Base-by-base conservation (phyloP, 2,888 invertebrate species). In the Lasius platythorax region DNA sequence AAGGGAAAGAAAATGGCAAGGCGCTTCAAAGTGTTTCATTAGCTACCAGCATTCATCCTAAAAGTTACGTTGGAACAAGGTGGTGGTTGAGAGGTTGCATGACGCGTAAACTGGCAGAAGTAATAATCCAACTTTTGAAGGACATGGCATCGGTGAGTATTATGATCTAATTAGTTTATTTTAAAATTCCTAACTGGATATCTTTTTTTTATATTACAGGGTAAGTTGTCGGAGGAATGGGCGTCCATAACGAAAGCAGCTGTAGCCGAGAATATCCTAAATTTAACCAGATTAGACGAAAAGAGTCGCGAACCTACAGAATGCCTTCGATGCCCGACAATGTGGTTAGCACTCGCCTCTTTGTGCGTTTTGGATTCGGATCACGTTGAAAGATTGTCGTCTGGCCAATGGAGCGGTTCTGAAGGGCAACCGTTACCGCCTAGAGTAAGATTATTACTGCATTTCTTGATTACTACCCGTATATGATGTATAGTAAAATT, bases 301-400 rank as follows among this genome's bases (percentile, higher is more conserved):
- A 95, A 96, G 28, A 97, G 97, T 88, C 96, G 99, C 73, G 95
- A 96, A 11, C 98, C 98, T 0, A 96, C 96, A 67, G 96, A 97
- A 88, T 99, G 99, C 94, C 96, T 99, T 67, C 97, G 97, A 90
- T 97, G 97, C 46, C 98, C 99, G 1, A 97, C 98, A 0, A 96
- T 99, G 76, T 99, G 99, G 99, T 95, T 99, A 91, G 98, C 99
- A 0, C 95, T 99, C 75, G 98, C 99, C 0, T 98, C 99, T 0
- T 96, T 99, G 18, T 99, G 99, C 95, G 98, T 99, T 3, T 96
- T 99, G 88, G 98, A 99, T 92, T 97, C 98, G 82, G 98, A 98
- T 86, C 98, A 99, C 93, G 98, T 98, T 0, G 98, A 99, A 90
- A 95, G 97, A 85, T 95, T 97, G 81, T 97, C 97, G 0, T 97